These are phyloP conservation scores for Pammene aurita DNA, from an alignment of 2,888 invertebrate genomes.

Conservation along the genomic window DNA sequence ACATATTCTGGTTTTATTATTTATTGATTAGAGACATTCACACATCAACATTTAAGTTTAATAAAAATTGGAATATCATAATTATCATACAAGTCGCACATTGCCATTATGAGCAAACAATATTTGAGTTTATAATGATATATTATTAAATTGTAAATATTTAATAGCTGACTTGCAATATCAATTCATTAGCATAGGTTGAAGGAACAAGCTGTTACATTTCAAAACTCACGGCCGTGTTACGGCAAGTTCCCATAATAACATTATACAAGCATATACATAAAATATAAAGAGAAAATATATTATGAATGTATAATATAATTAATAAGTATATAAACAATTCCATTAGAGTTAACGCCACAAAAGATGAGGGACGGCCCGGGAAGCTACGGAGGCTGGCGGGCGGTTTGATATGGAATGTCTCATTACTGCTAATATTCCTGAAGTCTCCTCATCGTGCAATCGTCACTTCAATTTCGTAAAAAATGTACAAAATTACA, in stretches of 20 bases:
- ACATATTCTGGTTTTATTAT: constrained; percentile 60
- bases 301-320: constrained; percentile 26
- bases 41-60: constrained; percentile 79
- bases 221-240: constrained; percentile 16
- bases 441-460: constrained; percentile 67
- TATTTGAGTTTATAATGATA: constrained; percentile 31
- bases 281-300: constrained; percentile 35
- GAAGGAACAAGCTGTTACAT: constrained; percentile 29
- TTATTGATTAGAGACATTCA: constrained; percentile 84
- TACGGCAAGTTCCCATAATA: constrained; percentile 25
- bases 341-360: constrained; percentile 32
- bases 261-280: constrained; percentile 35
- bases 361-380: constrained; percentile 36
- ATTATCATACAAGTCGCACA: constrained; percentile 67
- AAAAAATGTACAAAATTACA: constrained; percentile 83
- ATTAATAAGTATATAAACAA: constrained; percentile 25
- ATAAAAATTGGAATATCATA: constrained; percentile 70
- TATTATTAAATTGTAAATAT: constrained; percentile 38
- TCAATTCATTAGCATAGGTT: constrained; percentile 35
- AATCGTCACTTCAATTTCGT: constrained; percentile 75
- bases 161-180: constrained; percentile 36
- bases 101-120: constrained; percentile 60
- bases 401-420: constrained; percentile 78
- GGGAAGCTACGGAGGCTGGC: not conserved
- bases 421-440: constrained; percentile 77